Base-by-base conservation (phyloP, 64 coral and sea anemone genomes). In the Catalaphyllia jardinei region DNA sequence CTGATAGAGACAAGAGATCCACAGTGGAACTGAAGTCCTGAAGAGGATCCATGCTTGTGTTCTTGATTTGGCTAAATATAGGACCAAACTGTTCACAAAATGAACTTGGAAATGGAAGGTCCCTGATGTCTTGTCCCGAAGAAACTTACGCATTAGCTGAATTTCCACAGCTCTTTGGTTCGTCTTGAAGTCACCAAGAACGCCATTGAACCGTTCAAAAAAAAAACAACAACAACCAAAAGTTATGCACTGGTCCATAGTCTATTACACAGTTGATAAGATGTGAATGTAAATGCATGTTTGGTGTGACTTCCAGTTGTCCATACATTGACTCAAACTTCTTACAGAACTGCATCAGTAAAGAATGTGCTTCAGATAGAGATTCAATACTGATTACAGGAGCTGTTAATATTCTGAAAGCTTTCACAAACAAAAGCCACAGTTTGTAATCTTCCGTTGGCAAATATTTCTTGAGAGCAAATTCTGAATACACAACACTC, bases 81-180 rank as follows among this genome's bases (percentile, higher is more conserved):
- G 46, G 79, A 25, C 29, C 31, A 73, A 83, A 60, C 16, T 91
- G 51, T 60, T 71, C 22, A 25, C 71, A 49, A 24, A 83, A 83
- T 55, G 50, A 14, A 74, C 63, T 91, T 83, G 89, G 89, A 83
- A 83, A 80, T 35, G 52, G 33, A 24, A 89, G 74, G 76, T 77
- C 73, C 18, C 76, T 89, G 9, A 77, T 76, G 61, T 89, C 74
- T 52, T 84, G 67, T 85, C 42, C 17, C 24, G 38, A 24, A 73
- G 49, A 62, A 91, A 91, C 42, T 85, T 91, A 5, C 89, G n/a
- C 89, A 84, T 91, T 29, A 91, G 16, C 54, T 84, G 80, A 74
- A 91, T 91, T 76, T 86, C 90, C 25, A 92, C 76, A 1, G 90
- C 31, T 87, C 80, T 92, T 69, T 92, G 90, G 57, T 92, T 92